These are phyloP conservation scores for Erebia palarica DNA, from an alignment of 2,888 invertebrate genomes.

Conservation along the genomic window DNA sequence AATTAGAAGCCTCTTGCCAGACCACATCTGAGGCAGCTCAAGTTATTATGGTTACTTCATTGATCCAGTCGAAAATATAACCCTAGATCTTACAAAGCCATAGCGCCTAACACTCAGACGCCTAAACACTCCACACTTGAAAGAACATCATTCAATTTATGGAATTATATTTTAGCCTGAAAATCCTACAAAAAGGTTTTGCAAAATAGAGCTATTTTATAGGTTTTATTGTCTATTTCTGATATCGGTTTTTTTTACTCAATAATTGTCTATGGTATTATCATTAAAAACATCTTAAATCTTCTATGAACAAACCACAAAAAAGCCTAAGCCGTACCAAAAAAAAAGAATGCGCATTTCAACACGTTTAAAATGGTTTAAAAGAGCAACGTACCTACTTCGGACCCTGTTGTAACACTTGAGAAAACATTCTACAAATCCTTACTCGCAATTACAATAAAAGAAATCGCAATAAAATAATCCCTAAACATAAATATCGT, in stretches of 20 bases:
- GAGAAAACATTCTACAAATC: slow-evolving; percentile 40
- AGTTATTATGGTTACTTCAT: no score
- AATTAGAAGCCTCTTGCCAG: no score
- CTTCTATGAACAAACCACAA: slow-evolving; percentile 4
- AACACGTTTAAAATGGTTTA: slow-evolving; percentile 22
- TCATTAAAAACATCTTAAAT: slow-evolving; percentile 6
- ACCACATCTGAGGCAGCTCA: no score
- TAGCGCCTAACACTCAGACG: no score
- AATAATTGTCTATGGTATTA: neutral
- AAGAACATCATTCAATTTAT: no score
- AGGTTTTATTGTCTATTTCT: neutral
- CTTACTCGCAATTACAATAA: slow-evolving; percentile 29
- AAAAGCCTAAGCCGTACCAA: slow-evolving; percentile 20
- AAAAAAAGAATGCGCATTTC: slow-evolving; percentile 16
- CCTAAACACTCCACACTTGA: no score
- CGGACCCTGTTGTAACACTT: slow-evolving; percentile 35
- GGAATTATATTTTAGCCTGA: no score
- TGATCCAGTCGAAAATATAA: no score
- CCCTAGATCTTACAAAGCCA: no score
- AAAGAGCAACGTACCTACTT: slow-evolving; percentile 27
- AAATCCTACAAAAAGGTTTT: no score
- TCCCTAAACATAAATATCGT: slow-evolving; percentile 33
- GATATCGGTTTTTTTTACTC: neutral
- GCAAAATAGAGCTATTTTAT: neutral
- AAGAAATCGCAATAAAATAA: slow-evolving; percentile 36